phyloP scores from a whole-genome alignment of 2,797 vertebrate species.

The Hydrolagus colliei region DNA sequence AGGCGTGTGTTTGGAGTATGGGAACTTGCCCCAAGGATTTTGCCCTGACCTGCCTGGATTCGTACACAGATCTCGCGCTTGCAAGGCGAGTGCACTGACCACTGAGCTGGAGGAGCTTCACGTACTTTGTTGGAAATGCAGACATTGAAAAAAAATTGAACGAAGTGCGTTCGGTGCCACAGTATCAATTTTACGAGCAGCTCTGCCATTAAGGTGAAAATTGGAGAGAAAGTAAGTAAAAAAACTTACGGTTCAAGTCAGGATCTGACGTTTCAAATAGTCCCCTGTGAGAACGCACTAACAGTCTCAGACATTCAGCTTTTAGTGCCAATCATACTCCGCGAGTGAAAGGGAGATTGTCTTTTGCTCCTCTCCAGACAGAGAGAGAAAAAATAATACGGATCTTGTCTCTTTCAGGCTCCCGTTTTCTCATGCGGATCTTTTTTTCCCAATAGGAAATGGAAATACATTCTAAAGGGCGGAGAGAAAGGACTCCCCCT shows the following conservation, averaged over 20 bases:
- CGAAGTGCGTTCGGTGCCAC: no score
- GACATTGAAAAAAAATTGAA: no score
- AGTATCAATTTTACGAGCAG: no score
- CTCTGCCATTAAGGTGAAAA: not conserved
- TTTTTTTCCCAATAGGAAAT: conserved; percentile 1
- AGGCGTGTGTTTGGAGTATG: no score
- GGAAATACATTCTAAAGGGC: not conserved
- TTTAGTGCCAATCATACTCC: not conserved
- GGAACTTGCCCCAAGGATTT: no score
- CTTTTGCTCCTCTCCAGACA: not conserved
- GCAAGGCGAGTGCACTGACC: no score
- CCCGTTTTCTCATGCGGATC: not conserved
- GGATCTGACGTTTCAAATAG: not conserved
- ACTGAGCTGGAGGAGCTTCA: no score
- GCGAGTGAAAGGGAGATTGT: not conserved
- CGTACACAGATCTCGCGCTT: no score
- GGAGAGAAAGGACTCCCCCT: not conserved
- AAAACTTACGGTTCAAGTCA: not conserved
- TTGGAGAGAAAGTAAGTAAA: not conserved
- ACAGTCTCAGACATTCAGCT: not conserved
- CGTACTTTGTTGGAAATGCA: no score
- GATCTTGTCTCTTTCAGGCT: no score
- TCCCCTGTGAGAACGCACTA: not conserved
- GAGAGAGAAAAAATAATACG: not conserved
- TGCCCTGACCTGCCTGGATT: no score